Evolutionary conservation across 2,113 vertebrate species (phyloP).

Genomic region (Arizona elegans): DNA sequence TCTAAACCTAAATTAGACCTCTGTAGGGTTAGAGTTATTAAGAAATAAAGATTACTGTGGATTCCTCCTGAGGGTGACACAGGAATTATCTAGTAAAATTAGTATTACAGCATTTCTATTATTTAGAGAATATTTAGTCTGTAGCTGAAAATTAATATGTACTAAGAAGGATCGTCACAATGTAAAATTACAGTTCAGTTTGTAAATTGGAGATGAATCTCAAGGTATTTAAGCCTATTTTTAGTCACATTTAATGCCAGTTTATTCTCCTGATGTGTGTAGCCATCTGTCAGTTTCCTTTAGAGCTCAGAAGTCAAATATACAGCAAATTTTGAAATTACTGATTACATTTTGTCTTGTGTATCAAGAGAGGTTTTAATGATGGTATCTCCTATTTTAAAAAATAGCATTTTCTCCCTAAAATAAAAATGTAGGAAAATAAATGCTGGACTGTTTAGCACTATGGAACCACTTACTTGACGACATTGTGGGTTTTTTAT

Average conservation of each 20-base stretch:
- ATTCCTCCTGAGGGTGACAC: background rate
- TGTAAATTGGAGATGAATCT: constrained; percentile 22
- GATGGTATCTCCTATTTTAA: background rate
- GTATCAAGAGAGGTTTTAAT: background rate
- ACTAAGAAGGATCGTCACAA: background rate
- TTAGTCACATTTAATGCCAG: constrained; percentile 18
- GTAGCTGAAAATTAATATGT: background rate
- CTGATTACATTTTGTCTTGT: constrained; percentile 8
- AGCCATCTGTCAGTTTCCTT: constrained; percentile 37
- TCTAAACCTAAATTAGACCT: background rate
- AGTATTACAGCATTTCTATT: background rate
- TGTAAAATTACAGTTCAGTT: background rate
- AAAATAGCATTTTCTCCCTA: background rate
- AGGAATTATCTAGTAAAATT: background rate
- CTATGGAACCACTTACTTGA: background rate
- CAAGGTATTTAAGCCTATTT: background rate
- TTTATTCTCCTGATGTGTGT: constrained; percentile 4
- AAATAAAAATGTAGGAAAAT: background rate
- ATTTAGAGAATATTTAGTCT: background rate
- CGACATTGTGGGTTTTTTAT: background rate
- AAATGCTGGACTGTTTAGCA: background rate
- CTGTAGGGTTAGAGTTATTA: background rate
- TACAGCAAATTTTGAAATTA: constrained; percentile 31
- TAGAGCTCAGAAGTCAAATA: constrained; percentile 29
- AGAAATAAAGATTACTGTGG: background rate